Percentiles rank a stretch among this genome's conserved stretches.
These are phyloP conservation scores for Luscinia megarhynchos DNA, from an alignment of 2,797 vertebrate species.

Conservation along the genomic window DNA sequence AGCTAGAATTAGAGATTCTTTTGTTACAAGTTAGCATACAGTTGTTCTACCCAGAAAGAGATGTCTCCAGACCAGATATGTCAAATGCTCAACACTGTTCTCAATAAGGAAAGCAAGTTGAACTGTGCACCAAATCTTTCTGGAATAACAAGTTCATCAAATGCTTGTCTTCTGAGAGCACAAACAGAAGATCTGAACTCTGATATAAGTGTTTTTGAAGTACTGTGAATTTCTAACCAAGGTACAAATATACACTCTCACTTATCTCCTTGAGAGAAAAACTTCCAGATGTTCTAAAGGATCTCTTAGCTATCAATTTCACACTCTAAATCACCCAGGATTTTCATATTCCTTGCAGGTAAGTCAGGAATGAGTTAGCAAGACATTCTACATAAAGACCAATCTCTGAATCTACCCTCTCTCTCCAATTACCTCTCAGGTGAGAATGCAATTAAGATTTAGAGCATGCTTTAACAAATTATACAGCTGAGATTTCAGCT, in stretches of 20 bases:
- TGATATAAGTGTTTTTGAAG: background rate
- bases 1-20: background rate
- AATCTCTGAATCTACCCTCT: background rate
- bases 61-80: background rate
- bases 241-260: background rate
- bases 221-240: background rate
- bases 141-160: background rate
- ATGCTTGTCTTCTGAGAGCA: background rate
- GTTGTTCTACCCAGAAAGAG: background rate
- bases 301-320: background rate
- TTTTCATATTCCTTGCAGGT: background rate
- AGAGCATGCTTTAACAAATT: background rate
- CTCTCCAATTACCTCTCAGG: background rate
- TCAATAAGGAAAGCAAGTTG: background rate
- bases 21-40: background rate
- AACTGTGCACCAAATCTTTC: background rate
- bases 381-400: background rate
- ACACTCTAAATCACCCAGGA: background rate
- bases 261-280: background rate
- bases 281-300: conserved; percentile 10
- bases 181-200: background rate
- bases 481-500: background rate
- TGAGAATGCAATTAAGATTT: background rate
- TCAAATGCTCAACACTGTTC: background rate
- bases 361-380: background rate